A percentile compares a stretch with the other conserved stretches of the same genome.
phyloP scores from a whole-genome alignment of 2,797 vertebrate genomes.

The Clamator glandarius region DNA sequence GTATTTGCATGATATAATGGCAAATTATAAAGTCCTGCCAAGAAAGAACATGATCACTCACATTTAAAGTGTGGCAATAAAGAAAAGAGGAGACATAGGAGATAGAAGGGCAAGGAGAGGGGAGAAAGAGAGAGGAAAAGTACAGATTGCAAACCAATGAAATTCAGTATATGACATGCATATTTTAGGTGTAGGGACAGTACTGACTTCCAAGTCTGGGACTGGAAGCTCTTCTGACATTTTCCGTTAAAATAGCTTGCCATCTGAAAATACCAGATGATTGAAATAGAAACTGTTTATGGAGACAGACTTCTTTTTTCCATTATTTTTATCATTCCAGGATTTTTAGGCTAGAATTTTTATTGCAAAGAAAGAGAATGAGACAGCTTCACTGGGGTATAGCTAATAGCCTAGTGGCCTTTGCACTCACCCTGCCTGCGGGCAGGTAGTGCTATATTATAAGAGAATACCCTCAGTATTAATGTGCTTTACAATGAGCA shows the following conservation, averaged over 20 bases:
- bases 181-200: not conserved
- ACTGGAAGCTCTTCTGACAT: not conserved
- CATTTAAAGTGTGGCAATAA: not conserved
- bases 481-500: not conserved
- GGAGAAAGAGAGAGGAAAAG: not conserved
- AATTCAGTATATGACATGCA: not conserved
- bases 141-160: not conserved
- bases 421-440: not conserved
- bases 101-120: not conserved
- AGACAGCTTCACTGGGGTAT: not conserved
- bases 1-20: not conserved
- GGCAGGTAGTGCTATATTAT: not conserved
- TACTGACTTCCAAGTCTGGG: not conserved
- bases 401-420: not conserved
- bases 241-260: not conserved
- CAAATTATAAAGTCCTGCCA: not conserved
- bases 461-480: not conserved
- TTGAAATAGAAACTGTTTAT: not conserved
- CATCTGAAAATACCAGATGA: not conserved
- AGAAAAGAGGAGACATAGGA: not conserved
- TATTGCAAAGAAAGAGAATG: not conserved
- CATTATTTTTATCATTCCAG: not conserved
- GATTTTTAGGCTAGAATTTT: not conserved
- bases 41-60: not conserved
- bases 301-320: not conserved